Evolutionary conservation across 1,140 invertebrate species (phyloP), one percentile per base, ranked within the genome.

Genomic region (Sinella curviseta): DNA sequence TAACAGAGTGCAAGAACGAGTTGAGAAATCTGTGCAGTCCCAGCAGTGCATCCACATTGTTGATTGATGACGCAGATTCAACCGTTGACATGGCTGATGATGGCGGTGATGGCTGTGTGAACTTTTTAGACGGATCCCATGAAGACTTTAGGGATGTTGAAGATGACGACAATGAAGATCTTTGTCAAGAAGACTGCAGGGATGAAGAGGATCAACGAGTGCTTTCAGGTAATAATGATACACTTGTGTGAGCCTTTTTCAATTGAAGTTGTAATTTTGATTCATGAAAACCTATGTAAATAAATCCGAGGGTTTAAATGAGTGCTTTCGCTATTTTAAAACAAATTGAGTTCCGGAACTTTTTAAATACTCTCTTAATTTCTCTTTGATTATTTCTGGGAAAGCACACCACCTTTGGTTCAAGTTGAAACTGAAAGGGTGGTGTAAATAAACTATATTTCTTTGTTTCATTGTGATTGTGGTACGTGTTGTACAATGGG

Each of bases 11-110:
- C 57, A 16, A n/a, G 14, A 16, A 26, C 24, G 57, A 60, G 24
- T 16, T n/a, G 24, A 60, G 57, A 60, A 33, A 33, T 33, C n/a
- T 70, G 65, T 31, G 65, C 31, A 33, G 28, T 14, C 31, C 31
- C 3, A 70, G 65, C 14, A 26, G 57, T 57, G 39, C 39, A 34
- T 60, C 78, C 2, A 20, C 36, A 3, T 36, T 17, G 12, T n/a
- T 79, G 12, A 33, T 60, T 17, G 78, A 77, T 48, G 81, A 77
- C 54, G 78, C 82, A 1, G 82, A 81, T 39, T 83, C 82, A 24
- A 83, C 82, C 12, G 60, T 79, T 34, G 78, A 80, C 54, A 82
- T 82, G 81, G 82, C 31, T 70, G 65, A 70, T 14, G 65, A 30
- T n/a, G 31, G 31, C 31, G 24, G 12, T 4, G 55, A 60, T n/a